Evolutionary conservation across 1,140 invertebrate species (phyloP).

Genomic region (Diploscapter pachys): DNA sequence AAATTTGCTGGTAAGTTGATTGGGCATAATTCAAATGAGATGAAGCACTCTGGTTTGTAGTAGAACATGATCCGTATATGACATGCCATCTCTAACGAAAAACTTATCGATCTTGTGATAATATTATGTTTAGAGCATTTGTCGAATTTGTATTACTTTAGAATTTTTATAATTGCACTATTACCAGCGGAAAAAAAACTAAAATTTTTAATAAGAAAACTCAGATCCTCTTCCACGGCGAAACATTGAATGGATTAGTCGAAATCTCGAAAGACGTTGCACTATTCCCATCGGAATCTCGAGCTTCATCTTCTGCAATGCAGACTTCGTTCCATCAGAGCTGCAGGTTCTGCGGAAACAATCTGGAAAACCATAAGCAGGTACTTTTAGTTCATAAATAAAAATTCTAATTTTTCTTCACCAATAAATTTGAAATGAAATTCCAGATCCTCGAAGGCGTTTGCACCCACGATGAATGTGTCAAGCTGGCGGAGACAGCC

Average conservation of each 20-base stretch:
- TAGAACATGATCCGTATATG: no score
- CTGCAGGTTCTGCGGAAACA: constrained; percentile 85
- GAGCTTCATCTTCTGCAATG: not conserved
- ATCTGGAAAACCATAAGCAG: constrained; percentile 44
- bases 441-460: constrained; percentile 76
- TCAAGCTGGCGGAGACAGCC: constrained; percentile 71
- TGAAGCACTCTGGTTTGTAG: no score
- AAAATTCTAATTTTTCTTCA: not conserved
- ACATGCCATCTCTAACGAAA: no score
- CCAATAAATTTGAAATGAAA: no score
- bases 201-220: no score
- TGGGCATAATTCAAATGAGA: no score
- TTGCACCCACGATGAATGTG: constrained; percentile 87
- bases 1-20: constrained; percentile 39
- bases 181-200: no score
- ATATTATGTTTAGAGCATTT: no score
- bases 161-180: no score
- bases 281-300: constrained; percentile 11
- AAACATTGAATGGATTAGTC: constrained; percentile 29
- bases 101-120: no score
- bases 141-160: no score
- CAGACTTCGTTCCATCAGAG: constrained; percentile 57
- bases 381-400: not conserved
- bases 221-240: constrained; percentile 29
- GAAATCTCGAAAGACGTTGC: constrained; percentile 4